Conservation (phyloP, 2,797 vertebrate genomes). For the Gastrophryne carolinensis region DNA sequence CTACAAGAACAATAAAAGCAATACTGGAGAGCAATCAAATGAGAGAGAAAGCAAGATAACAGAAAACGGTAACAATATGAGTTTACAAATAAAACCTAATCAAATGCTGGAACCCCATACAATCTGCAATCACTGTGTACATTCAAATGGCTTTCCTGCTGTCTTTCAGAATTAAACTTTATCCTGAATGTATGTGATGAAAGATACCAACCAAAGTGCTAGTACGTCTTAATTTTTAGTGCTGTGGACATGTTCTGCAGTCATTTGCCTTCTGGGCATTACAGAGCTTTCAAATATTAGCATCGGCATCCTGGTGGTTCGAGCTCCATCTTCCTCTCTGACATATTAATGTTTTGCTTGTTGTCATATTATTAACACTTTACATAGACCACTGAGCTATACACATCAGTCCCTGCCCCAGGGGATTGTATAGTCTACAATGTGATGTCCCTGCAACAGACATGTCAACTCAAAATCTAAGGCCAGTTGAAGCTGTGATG, state of each 20-base stretch:
- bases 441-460: too few species aligned
- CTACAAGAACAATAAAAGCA: neutral
- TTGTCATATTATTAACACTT: too few species aligned
- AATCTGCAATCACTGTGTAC: neutral
- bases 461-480: too few species aligned
- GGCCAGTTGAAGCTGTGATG: too few species aligned
- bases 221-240: neutral
- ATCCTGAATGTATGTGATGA: neutral
- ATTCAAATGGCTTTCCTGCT: neutral
- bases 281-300: neutral
- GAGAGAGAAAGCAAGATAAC: neutral
- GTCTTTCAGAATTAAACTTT: neutral
- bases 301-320: too few species aligned
- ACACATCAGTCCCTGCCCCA: too few species aligned
- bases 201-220: neutral
- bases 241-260: neutral
- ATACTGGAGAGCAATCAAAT: neutral
- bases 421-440: too few species aligned
- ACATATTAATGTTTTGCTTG: too few species aligned
- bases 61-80: neutral
- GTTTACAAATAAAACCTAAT: constrained; percentile 9
- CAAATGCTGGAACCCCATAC: neutral
- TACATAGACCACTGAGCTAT: too few species aligned
- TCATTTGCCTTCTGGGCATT: neutral
- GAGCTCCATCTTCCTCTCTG: too few species aligned